phyloP scores from a whole-genome alignment of 2,888 invertebrate genomes.

The Lypha dubia region DNA sequence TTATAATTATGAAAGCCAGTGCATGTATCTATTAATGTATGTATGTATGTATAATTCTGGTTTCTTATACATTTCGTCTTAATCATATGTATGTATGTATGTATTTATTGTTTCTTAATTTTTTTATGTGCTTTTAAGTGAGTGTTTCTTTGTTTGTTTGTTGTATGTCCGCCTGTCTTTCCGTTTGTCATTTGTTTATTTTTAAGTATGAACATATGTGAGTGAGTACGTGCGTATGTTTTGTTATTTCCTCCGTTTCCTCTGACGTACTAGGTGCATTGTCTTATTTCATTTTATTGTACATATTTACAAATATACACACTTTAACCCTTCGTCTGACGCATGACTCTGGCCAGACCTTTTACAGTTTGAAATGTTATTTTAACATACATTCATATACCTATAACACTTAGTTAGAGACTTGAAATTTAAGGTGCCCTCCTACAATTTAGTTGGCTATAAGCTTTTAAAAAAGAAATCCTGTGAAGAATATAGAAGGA shows the following conservation, averaged over 20 bases:
- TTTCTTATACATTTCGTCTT: conserved; percentile 6
- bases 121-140: conserved; percentile 15
- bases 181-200: not conserved
- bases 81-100: conserved; percentile 30
- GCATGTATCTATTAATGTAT: conserved; percentile 44
- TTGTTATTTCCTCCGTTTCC: conserved; percentile 46
- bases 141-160: conserved; percentile 13
- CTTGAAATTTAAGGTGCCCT: no score
- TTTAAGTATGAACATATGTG: not conserved
- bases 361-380: no score
- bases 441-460: no score
- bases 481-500: no score
- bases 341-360: no score
- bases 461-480: no score
- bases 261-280: not conserved
- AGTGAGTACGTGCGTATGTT: not conserved
- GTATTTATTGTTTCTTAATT: conserved; percentile 34
- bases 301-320: no score
- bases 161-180: not conserved
- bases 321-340: no score
- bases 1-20: not conserved
- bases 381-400: no score
- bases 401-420: no score
- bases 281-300: not conserved
- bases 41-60: conserved; percentile 32